Conservation (phyloP, 2,888 invertebrate species). For the Cantharis flavilabris region DNA sequence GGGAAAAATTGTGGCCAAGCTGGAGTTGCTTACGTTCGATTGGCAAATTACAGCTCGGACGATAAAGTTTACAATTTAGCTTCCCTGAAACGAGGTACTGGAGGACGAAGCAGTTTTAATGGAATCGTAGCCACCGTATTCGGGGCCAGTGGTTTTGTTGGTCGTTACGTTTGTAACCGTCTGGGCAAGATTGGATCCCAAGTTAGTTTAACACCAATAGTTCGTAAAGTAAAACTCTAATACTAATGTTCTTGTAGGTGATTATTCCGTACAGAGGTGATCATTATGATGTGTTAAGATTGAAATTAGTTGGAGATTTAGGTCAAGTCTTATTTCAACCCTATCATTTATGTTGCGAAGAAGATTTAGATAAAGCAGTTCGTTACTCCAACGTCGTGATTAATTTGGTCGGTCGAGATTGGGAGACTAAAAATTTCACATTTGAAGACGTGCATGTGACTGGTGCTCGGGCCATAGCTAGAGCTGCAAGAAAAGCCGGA, state of each 20-base stretch:
- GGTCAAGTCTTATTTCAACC: constrained; percentile 93
- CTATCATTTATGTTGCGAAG: constrained; percentile 83
- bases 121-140: constrained; percentile 98
- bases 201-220: constrained; percentile 52
- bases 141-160: constrained; percentile 89
- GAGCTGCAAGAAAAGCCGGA: constrained; percentile 72
- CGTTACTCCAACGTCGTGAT: constrained; percentile 97
- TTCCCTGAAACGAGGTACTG: constrained; percentile 79
- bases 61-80: constrained; percentile 63
- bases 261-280: constrained; percentile 93
- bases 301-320: constrained; percentile 90
- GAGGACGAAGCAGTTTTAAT: constrained; percentile 94
- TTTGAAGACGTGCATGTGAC: constrained; percentile 86
- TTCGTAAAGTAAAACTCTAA: constrained; percentile 24
- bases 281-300: constrained; percentile 72
- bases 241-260: constrained; percentile 62
- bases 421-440: constrained; percentile 88
- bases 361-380: constrained; percentile 80
- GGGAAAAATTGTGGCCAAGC: constrained; percentile 47
- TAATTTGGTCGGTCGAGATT: constrained; percentile 90
- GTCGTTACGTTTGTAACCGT: constrained; percentile 84
- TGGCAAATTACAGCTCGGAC: constrained; percentile 61
- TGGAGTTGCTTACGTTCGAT: constrained; percentile 47
- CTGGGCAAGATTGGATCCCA: constrained; percentile 87
- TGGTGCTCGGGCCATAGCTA: constrained; percentile 83